These are phyloP conservation scores for Vireo altiloquus DNA, from an alignment of 2,113 vertebrate species.

Conservation along the genomic window DNA sequence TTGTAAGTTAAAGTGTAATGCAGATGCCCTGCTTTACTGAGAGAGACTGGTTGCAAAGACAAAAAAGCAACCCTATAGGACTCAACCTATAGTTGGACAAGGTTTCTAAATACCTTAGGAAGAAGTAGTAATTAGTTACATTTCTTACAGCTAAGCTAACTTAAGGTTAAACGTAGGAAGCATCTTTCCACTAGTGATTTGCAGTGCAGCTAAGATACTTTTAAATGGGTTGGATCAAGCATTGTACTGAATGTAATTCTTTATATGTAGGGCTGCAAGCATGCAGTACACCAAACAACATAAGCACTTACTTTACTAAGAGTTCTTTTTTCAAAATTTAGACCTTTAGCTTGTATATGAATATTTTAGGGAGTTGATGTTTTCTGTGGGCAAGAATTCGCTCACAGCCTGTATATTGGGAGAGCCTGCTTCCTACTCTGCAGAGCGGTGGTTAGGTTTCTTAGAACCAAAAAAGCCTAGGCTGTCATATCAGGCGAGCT, in stretches of 20 bases:
- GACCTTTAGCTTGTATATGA: neutral
- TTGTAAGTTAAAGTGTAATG: neutral
- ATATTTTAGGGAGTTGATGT: neutral
- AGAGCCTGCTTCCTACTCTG: neutral
- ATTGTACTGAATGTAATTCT: neutral
- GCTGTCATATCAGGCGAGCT: neutral
- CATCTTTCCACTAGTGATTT: neutral
- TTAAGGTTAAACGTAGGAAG: neutral
- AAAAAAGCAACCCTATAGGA: neutral
- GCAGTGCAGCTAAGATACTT: neutral
- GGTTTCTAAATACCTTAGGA: neutral
- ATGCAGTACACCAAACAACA: neutral
- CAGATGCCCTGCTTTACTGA: neutral
- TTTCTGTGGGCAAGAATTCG: neutral
- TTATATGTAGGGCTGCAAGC: neutral
- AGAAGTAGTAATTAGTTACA: neutral
- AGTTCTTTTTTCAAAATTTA: neutral
- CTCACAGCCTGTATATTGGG: neutral
- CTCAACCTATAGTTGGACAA: neutral
- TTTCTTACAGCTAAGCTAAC: neutral
- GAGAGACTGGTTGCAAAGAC: neutral
- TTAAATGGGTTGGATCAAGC: neutral
- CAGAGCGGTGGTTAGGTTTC: neutral
- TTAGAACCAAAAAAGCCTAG: neutral
- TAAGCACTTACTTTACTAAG: neutral